These are phyloP conservation scores for Danio choprae DNA, from an alignment of 2,797 vertebrate species.

Conservation along the genomic window DNA sequence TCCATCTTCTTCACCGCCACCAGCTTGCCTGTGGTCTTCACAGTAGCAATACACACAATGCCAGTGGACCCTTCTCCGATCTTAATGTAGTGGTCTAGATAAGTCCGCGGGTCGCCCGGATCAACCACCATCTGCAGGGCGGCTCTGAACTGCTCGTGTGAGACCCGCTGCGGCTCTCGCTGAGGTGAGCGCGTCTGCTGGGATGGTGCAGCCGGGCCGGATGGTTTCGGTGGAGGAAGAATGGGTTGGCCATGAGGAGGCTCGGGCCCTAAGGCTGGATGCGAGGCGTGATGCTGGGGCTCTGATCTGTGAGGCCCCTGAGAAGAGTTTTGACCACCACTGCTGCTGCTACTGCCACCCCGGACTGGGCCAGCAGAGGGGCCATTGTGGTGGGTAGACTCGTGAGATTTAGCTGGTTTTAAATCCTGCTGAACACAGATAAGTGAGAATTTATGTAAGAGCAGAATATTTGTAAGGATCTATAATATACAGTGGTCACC, in stretches of 20 bases:
- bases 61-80: constrained; percentile 96
- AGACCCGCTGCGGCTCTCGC: constrained; percentile 90
- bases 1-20: constrained; percentile 99
- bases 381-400: constrained; percentile 80
- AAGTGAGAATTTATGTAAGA: no score
- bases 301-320: constrained; percentile 60
- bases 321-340: constrained; percentile 65
- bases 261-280: constrained; percentile 74
- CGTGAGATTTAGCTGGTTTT: constrained; percentile 73
- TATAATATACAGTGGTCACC: no score
- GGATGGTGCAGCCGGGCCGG: constrained; percentile 70
- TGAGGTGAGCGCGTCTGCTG: constrained; percentile 83
- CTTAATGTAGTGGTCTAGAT: constrained; percentile 96
- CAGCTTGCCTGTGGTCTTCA: constrained; percentile 87
- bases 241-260: constrained; percentile 56
- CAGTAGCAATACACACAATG: constrained; percentile 91
- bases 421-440: constrained; percentile 57
- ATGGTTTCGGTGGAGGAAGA: constrained; percentile 69
- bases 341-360: constrained; percentile 52
- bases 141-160: constrained; percentile 95
- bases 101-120: constrained; percentile 88
- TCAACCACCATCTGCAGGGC: constrained; percentile 97
- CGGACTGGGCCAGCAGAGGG: constrained; percentile 66
- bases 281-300: constrained; percentile 76
- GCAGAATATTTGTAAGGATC: no score